phyloP scores from a whole-genome alignment of 2,888 invertebrate genomes.

The Drosophila longiperda region DNA sequence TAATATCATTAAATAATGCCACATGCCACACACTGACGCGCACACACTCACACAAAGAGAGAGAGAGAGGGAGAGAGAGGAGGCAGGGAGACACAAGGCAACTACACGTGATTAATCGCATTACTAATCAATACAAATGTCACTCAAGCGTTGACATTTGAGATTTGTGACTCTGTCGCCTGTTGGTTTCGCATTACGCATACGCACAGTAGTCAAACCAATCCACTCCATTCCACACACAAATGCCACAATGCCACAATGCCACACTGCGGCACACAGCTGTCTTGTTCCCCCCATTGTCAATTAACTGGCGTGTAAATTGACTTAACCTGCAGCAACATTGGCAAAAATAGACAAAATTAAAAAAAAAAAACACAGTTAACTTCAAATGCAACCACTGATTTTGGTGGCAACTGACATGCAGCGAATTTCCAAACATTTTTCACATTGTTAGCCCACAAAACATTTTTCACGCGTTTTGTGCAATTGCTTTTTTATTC shows the following conservation, averaged over 20 bases:
- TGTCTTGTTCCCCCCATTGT: conserved; percentile 40
- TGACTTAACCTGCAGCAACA: conserved; percentile 52
- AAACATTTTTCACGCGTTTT: conserved; percentile 21
- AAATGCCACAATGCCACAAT: conserved; percentile 1
- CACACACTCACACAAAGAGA: conserved; percentile 10
- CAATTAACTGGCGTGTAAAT: conserved; percentile 74
- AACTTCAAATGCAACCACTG: conserved; percentile 37
- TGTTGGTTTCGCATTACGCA: conserved; percentile 67
- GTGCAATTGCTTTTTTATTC: conserved; percentile 19
- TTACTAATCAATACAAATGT: conserved; percentile 79
- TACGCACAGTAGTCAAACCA: conserved; percentile 68
- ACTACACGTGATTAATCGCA: conserved; percentile 70
- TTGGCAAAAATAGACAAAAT: neutral
- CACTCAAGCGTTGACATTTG: conserved; percentile 73
- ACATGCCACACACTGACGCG: conserved; percentile 48
- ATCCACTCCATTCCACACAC: conserved; percentile 1
- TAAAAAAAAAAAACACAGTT: conserved; percentile 7
- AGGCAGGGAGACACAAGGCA: conserved; percentile 22
- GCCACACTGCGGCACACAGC: neutral
- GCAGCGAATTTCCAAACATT: conserved; percentile 38
- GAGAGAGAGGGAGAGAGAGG: conserved; percentile 2
- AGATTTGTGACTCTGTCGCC: conserved; percentile 67
- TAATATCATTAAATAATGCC: conserved; percentile 68
- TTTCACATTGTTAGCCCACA: conserved; percentile 41
- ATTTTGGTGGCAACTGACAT: conserved; percentile 19